These are phyloP conservation scores for Polymixis lichenea DNA, from an alignment of 2,888 invertebrate genomes.

Conservation along the genomic window DNA sequence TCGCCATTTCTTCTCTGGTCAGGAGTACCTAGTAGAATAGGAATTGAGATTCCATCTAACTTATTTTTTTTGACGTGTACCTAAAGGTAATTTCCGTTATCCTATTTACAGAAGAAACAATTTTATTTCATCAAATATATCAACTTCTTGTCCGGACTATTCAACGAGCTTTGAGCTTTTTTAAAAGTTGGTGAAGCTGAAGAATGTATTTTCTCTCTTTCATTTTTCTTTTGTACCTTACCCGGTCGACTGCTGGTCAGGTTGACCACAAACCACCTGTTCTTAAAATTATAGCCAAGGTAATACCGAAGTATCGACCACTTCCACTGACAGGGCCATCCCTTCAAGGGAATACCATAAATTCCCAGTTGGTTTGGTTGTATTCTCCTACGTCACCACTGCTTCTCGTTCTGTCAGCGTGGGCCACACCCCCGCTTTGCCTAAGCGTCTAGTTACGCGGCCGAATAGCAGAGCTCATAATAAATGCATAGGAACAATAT, in stretches of 20 bases:
- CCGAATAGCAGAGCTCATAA: conserved; percentile 46
- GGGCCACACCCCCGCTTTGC: conserved; percentile 44
- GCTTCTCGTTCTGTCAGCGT: conserved; percentile 9
- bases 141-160: not conserved
- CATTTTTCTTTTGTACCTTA: not conserved
- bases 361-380: conserved; percentile 12
- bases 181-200: not conserved
- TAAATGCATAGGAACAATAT: conserved; percentile 57
- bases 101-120: not conserved
- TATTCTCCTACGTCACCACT: conserved; percentile 37
- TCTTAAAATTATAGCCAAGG: not conserved
- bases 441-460: conserved; percentile 32
- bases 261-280: not conserved
- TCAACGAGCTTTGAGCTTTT: not conserved
- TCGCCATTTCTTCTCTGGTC: not conserved
- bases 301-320: too few species aligned
- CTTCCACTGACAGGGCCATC: not conserved
- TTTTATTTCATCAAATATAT: not conserved
- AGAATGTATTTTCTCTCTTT: not conserved
- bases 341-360: not conserved
- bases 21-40: not conserved
- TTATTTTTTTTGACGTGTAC: not conserved
- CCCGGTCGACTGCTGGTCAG: not conserved
- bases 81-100: not conserved
- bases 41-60: not conserved